phyloP scores from a whole-genome alignment of 2,113 vertebrate genomes.

The Pristiophorus japonicus region DNA sequence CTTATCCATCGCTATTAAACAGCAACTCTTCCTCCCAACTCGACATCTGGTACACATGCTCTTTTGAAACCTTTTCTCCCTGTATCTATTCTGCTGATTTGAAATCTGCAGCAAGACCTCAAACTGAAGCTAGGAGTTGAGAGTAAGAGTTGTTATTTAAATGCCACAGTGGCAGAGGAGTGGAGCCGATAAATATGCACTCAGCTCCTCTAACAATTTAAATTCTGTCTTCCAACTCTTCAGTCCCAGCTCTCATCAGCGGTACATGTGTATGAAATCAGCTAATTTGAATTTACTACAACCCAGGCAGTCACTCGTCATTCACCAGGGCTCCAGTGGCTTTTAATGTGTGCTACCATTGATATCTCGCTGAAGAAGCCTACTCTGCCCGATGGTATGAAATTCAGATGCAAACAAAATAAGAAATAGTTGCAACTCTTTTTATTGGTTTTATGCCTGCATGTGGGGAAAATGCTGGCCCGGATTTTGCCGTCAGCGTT shows the following conservation, averaged over 20 bases:
- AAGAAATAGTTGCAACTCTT: not conserved
- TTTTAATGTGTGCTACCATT: not conserved
- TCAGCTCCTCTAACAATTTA: not conserved
- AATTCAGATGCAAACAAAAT: not conserved
- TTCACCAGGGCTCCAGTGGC: not conserved
- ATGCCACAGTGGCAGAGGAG: not conserved
- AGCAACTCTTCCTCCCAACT: not conserved
- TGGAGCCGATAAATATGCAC: not conserved
- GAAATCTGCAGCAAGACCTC: not conserved
- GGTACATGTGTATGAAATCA: not conserved
- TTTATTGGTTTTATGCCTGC: not conserved
- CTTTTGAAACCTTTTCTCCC: not conserved
- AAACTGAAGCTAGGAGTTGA: not conserved
- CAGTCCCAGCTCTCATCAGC: not conserved
- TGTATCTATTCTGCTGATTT: not conserved
- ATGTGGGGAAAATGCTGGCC: no score
- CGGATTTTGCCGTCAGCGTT: no score
- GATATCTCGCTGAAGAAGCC: not conserved
- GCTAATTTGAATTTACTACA: not conserved
- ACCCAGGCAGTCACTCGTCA: not conserved
- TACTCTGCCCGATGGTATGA: not conserved
- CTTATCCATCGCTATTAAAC: not conserved
- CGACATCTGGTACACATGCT: not conserved
- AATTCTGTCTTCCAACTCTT: not conserved
- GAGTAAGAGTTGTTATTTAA: not conserved